These are phyloP conservation scores for Bryconaethiops microstoma DNA, from an alignment of 2,797 vertebrate species.

Conservation along the genomic window DNA sequence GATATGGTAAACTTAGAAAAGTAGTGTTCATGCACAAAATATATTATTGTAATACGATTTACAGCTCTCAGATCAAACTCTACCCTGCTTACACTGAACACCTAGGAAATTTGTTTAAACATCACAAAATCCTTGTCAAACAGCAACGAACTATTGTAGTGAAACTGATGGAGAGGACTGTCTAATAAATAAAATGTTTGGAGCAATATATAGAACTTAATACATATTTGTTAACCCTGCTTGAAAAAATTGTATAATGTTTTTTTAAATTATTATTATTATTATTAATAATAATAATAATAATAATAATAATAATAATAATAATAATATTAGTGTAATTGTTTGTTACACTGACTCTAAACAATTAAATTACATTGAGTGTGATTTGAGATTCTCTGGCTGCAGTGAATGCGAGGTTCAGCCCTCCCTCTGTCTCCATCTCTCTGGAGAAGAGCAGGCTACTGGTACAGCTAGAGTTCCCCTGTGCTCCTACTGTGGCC, in stretches of 20 bases:
- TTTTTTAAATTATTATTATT: too few relatives aligned
- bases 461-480: slow-evolving; percentile 69
- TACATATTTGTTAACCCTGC: neutral
- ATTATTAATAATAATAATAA: neutral
- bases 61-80: too few relatives aligned
- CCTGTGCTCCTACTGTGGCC: slow-evolving; percentile 59
- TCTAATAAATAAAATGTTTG: neutral
- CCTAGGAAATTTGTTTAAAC: too few relatives aligned
- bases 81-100: too few relatives aligned
- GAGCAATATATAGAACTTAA: neutral
- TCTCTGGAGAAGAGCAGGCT: slow-evolving; percentile 58
- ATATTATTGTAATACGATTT: too few relatives aligned
- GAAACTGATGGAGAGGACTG: neutral
- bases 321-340: too few relatives aligned
- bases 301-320: too few relatives aligned
- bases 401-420: slow-evolving; percentile 59
- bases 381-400: neutral
- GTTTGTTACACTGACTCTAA: neutral
- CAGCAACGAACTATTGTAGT: neutral
- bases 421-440: slow-evolving; percentile 66
- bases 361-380: neutral
- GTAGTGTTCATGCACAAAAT: too few relatives aligned
- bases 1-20: too few relatives aligned
- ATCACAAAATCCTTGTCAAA: neutral
- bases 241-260: neutral